Evolutionary conservation across 2,888 invertebrate genomes (phyloP), one percentile per base, ranked within the genome.

Genomic region (Bellardia pandia): DNA sequence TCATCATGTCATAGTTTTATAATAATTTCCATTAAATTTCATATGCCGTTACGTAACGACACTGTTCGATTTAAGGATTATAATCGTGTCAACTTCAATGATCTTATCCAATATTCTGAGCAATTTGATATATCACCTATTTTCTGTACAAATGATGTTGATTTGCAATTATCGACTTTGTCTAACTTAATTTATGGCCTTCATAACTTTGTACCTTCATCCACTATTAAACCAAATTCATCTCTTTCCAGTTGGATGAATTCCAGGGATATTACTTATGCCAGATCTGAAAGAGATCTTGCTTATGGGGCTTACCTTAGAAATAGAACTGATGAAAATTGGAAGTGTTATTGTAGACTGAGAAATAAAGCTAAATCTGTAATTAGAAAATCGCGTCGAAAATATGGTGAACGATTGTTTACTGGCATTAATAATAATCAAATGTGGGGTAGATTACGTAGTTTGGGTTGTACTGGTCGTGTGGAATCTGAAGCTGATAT

Each of bases 1-100:
- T 66, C 45, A 11, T 66, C 66, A 14, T 8, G 40, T 40, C 62
- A 62, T n/a, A 62, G 37, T 62, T 40, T 62, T 62, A 62, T 40
- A 2, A n/a, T 40, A 14, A 62, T 37, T 14, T 62, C 62, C 33
- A 42, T 42, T 6, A 42, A 42, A 9, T 42, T 42, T 42, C 7
- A 3, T 42, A 42, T 42, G 42, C 9, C 3, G 3, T 42, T 42
- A 42, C 42, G 9, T 42, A 9, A 42, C 7, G 42, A 42, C 9
- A 2, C 7, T 5, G 42, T 42, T 42, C 42, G 42, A 9, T 42
- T 9, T 42, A 42, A 42, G 6, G 6, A 42, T 9, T 42, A 42
- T 42, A 42, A 42, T 9, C 9, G 6, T 42, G 42, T 42, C 7
- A 42, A 42, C 9, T 42, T 42, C 7, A 42, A 62, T 14, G 8